Evolutionary conservation across 2,797 vertebrate genomes (phyloP), one percentile per base, ranked within the genome.

Genomic region (Sternarchorhynchus goeldii): DNA sequence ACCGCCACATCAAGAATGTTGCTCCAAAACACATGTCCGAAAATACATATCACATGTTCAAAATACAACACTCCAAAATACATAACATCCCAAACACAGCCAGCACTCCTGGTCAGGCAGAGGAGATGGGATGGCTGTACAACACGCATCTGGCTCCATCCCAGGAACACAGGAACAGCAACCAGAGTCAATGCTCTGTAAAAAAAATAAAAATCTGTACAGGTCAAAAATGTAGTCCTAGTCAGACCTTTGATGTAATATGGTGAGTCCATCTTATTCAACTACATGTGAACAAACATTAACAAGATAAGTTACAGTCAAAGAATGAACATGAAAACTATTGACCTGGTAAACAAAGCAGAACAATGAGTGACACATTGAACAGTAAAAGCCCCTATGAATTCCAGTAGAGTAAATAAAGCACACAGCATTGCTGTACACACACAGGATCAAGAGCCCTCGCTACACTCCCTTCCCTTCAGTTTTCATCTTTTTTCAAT

Each of bases 401-500:
- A 39, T 20, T 20, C 8, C 34, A n/a, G 18, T 12, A 8, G n/a
- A 65, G 31, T 41, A 8, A 65, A 1, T 21, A 65, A 18, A 39
- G 63, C 63, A 39, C 4, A 65, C 34, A 39, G 63, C 63, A 39
- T 4, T 39, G 63, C 17, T 0, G 0, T 12, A 50, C 45, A 50
- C 20, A 67, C 16, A 67, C 12, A 39, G 10, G 64, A 67, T 5
- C 18, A 67, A 41, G n/a, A 16, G n/a, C 3, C 64, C 25, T n/a
- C n/a, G 32, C 29, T 68, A 8, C 5, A n/a, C 66, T 21, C 20
- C 18, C 20, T 70, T 56, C 55, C 45, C 45, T 70, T 34, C 10
- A 7, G 2, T 34, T 34, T 56, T 76, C 66, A 50, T 50, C 45
- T 50, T 50, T 50, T 50, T 50, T 50, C 45, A 50, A 76, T 79